A percentile compares a stretch with the other conserved stretches of the same genome.
phyloP scores from a whole-genome alignment of 1,140 invertebrate species.

The Helicorthomorpha holstii region DNA sequence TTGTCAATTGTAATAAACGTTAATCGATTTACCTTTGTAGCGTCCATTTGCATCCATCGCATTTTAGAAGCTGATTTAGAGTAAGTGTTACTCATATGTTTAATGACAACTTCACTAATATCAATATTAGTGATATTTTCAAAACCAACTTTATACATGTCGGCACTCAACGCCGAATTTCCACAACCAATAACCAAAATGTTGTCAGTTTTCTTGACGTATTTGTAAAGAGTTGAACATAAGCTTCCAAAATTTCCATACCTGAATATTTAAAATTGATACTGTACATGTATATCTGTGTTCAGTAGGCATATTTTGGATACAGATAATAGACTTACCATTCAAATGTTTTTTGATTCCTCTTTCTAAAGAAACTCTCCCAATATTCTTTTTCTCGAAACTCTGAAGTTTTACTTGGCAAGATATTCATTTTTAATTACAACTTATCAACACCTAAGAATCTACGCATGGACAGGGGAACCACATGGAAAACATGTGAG shows the following conservation, averaged over 20 bases:
- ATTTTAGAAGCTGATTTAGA: slow-evolving; percentile 46
- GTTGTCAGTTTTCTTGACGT: slow-evolving; percentile 62
- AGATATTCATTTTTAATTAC: slow-evolving; percentile 36
- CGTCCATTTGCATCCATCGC: slow-evolving; percentile 73
- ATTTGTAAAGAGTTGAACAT: slow-evolving; percentile 69
- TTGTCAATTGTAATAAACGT: no score
- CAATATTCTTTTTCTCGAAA: slow-evolving; percentile 80
- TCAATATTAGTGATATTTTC: slow-evolving; percentile 77
- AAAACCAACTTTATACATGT: slow-evolving; percentile 78
- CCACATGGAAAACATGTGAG: no score
- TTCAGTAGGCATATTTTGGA: not conserved
- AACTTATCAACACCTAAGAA: no score
- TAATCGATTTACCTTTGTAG: slow-evolving; percentile 35
- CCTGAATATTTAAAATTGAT: no score
- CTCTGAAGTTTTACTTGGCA: slow-evolving; percentile 68
- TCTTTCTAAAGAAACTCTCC: slow-evolving; percentile 84
- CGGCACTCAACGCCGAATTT: slow-evolving; percentile 76
- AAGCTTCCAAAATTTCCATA: slow-evolving; percentile 88
- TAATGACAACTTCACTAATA: slow-evolving; percentile 74
- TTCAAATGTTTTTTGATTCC: slow-evolving; percentile 77
- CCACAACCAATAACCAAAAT: slow-evolving; percentile 83
- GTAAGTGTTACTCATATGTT: slow-evolving; percentile 70
- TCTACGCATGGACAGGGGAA: no score
- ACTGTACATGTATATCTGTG: no score
- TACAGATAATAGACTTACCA: slow-evolving; percentile 43